Conservation (phyloP, 2,797 vertebrate genomes). For the Lagocephalus sceleratus region DNA sequence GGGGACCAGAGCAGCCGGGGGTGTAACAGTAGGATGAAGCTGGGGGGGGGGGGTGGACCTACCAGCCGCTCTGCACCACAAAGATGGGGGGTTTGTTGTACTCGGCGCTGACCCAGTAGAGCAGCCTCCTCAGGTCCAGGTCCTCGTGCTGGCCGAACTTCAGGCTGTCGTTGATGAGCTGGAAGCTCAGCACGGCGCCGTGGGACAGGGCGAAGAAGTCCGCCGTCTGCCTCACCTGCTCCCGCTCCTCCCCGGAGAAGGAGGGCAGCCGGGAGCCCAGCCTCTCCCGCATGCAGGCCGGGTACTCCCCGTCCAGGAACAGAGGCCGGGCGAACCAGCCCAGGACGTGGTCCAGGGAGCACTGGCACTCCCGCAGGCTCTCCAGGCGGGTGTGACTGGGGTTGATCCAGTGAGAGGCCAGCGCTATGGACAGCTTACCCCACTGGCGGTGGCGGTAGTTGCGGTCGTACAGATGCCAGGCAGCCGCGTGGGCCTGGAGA, state of each 20-base stretch:
- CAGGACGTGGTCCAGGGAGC: slow-evolving; percentile 91
- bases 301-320: slow-evolving; percentile 93
- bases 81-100: slow-evolving; percentile 89
- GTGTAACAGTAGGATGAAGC: not conserved
- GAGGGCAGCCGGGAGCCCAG: slow-evolving; percentile 84
- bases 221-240: slow-evolving; percentile 80
- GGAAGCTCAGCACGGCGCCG: slow-evolving; percentile 90
- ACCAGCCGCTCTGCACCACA: slow-evolving; percentile 95
- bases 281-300: slow-evolving; percentile 85
- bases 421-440: slow-evolving; percentile 88
- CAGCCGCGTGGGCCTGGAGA: slow-evolving; percentile 87
- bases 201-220: slow-evolving; percentile 98
- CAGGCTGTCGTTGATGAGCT: slow-evolving; percentile 87
- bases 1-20: not conserved
- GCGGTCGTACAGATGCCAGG: slow-evolving; percentile 90
- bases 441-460: slow-evolving; percentile 83
- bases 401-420: slow-evolving; percentile 94
- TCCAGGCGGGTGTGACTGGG: slow-evolving; percentile 82
- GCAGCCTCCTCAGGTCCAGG: slow-evolving; percentile 88
- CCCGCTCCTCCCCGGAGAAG: slow-evolving; percentile 83
- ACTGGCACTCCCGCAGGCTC: slow-evolving; percentile 84
- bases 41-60: slow-evolving; percentile 8
- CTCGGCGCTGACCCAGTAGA: slow-evolving; percentile 90
- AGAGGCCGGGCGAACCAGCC: slow-evolving; percentile 96
- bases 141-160: slow-evolving; percentile 89